phyloP scores from a whole-genome alignment of 2,888 invertebrate species.

The Polymixis flavicincta region DNA sequence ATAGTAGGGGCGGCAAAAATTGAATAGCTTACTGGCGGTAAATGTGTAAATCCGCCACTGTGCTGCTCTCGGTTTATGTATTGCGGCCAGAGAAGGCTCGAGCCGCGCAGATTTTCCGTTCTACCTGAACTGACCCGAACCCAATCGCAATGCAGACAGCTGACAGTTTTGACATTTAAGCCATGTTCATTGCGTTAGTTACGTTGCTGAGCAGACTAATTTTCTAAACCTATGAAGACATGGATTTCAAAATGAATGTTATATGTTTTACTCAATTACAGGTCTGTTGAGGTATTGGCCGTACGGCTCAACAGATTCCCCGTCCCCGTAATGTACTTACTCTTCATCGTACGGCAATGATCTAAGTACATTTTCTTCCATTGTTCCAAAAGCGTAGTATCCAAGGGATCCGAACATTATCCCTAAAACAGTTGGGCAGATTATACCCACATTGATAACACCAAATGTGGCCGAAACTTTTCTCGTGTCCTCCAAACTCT shows the following conservation, averaged over 20 bases:
- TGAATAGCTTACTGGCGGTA: too few species aligned
- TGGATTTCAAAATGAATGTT: background rate
- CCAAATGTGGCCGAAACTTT: slow-evolving; percentile 21
- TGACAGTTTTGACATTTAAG: too few species aligned
- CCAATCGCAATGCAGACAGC: too few species aligned
- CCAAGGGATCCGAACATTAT: slow-evolving; percentile 35
- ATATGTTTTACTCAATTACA: background rate
- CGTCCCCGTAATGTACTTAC: slow-evolving; percentile 39
- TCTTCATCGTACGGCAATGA: slow-evolving; percentile 48
- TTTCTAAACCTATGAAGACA: background rate
- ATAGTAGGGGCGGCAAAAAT: too few species aligned
- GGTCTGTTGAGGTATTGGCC: background rate
- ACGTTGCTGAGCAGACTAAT: background rate
- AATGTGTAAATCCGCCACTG: too few species aligned
- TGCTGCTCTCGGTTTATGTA: too few species aligned
- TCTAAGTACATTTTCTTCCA: slow-evolving; percentile 62
- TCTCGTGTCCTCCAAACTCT: slow-evolving; percentile 31
- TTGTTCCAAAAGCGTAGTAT: slow-evolving; percentile 54
- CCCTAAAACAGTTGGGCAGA: slow-evolving; percentile 35
- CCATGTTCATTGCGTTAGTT: background rate
- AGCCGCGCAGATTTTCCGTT: too few species aligned
- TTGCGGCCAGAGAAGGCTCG: too few species aligned
- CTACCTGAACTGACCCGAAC: too few species aligned
- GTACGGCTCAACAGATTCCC: background rate
- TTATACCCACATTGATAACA: slow-evolving; percentile 49